These are phyloP conservation scores for Hypothenemus hampei DNA, from an alignment of 1,140 invertebrate species.

Conservation along the genomic window DNA sequence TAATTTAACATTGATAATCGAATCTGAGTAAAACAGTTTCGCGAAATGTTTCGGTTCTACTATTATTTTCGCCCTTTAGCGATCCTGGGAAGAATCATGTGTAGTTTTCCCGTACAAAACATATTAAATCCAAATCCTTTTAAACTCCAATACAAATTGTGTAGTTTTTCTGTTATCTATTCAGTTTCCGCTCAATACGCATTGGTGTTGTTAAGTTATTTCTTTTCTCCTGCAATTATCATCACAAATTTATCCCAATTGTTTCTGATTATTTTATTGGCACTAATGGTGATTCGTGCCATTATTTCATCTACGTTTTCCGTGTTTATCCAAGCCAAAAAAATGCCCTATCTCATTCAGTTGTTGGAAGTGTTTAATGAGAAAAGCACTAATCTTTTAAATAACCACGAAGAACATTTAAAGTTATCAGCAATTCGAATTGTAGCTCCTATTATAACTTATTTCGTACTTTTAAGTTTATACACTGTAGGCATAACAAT, in stretches of 20 bases:
- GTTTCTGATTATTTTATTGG: background rate
- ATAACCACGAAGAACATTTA: background rate
- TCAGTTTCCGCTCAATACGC: conserved; percentile 2
- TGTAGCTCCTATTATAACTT: background rate
- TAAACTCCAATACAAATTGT: background rate
- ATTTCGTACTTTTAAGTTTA: background rate
- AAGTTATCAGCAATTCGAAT: background rate
- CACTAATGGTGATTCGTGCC: conserved; percentile 1
- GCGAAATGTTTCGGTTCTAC: conserved; percentile 4
- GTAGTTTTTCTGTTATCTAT: background rate
- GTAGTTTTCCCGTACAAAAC: conserved; percentile 9
- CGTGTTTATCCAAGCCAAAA: conserved; percentile 5
- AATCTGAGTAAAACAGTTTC: conserved; percentile 5
- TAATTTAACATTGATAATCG: too few relatives aligned
- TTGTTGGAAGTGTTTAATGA: conserved; percentile 3
- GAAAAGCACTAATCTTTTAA: background rate
- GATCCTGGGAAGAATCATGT: conserved; percentile 4
- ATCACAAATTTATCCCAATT: background rate
- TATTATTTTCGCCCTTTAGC: conserved; percentile 6
- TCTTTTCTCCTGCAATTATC: background rate
- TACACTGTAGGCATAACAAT: background rate
- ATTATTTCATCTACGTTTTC: conserved; percentile 1
- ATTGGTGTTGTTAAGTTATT: conserved; percentile 22
- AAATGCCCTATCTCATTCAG: conserved; percentile 7
- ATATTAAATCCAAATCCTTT: conserved; percentile 8